Conservation (phyloP, 2,888 invertebrate genomes). For the Lepeophtheirus nordmannii region DNA sequence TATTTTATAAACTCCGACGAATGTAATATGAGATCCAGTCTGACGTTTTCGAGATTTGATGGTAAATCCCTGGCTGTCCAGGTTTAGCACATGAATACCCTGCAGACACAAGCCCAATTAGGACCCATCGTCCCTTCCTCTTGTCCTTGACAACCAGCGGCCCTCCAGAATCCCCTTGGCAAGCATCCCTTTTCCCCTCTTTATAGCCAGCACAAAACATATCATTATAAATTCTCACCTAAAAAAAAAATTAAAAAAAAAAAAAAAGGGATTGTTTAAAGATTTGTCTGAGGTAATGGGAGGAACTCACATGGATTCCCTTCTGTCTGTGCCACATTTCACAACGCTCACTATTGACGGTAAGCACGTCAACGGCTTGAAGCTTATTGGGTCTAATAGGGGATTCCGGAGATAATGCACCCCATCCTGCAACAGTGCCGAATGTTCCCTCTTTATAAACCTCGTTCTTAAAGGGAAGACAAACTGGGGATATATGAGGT, state of each 20-base stretch:
- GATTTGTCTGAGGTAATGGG: background rate
- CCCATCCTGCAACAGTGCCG: slow-evolving; percentile 47
- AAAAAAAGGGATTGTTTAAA: background rate
- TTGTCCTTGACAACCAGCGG: slow-evolving; percentile 40
- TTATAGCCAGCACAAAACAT: slow-evolving; percentile 71
- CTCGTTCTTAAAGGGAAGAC: slow-evolving; percentile 60
- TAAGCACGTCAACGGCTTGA: slow-evolving; percentile 79
- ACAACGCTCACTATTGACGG: slow-evolving; percentile 64
- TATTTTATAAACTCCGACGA: background rate
- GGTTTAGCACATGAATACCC: slow-evolving; percentile 85
- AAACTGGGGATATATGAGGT: slow-evolving; percentile 61
- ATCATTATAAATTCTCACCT: slow-evolving; percentile 59
- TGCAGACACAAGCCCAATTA: slow-evolving; percentile 79
- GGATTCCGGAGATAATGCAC: slow-evolving; percentile 59
- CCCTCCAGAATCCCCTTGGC: slow-evolving; percentile 24
- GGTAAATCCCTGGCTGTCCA: slow-evolving; percentile 74
- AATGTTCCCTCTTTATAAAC: slow-evolving; percentile 26
- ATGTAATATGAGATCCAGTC: slow-evolving; percentile 61
- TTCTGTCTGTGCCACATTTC: slow-evolving; percentile 52
- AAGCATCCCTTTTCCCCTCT: slow-evolving; percentile 19
- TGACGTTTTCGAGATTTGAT: slow-evolving; percentile 76
- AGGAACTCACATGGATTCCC: slow-evolving; percentile 58
- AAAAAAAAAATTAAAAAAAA: slow-evolving; percentile 24
- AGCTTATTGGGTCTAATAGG: slow-evolving; percentile 69
- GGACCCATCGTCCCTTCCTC: slow-evolving; percentile 67